phyloP scores from a whole-genome alignment of 2,113 vertebrate species.

The Podarcis cretensis region DNA sequence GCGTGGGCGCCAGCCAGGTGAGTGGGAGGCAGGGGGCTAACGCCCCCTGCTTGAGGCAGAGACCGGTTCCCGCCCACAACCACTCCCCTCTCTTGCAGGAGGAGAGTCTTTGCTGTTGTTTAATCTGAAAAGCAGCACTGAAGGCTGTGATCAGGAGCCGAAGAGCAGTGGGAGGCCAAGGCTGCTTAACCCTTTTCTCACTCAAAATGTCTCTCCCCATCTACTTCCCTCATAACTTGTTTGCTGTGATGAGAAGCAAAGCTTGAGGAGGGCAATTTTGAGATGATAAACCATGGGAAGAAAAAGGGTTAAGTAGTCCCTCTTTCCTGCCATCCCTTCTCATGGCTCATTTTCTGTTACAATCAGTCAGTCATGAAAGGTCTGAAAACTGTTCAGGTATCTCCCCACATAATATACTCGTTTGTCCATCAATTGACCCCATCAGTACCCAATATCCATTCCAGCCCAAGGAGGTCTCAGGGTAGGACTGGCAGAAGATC shows the following conservation, averaged over 20 bases:
- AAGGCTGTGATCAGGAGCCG: not conserved
- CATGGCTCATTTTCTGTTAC: not conserved
- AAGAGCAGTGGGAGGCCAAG: not conserved
- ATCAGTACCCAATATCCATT: not conserved
- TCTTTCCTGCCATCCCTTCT: not conserved
- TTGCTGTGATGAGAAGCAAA: not conserved
- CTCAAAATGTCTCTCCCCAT: not conserved
- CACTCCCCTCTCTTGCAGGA: too few relatives aligned
- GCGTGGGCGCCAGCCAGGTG: too few relatives aligned
- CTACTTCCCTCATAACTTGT: not conserved
- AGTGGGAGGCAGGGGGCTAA: too few relatives aligned
- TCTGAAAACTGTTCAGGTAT: not conserved
- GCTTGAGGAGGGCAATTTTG: not conserved
- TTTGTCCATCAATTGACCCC: not conserved
- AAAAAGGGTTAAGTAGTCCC: not conserved
- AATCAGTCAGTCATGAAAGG: not conserved
- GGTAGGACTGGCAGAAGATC: not conserved
- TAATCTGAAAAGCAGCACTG: not conserved
- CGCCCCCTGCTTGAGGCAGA: too few relatives aligned
- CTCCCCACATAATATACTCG: too few relatives aligned
- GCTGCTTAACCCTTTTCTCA: not conserved
- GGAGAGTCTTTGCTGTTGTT: not conserved
- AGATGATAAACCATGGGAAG: not conserved
- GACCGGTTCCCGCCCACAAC: too few relatives aligned
- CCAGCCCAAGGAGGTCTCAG: not conserved